Evolutionary conservation across 2,113 vertebrate genomes (phyloP), one percentile per base, ranked within the genome.

Genomic region (Ageneiosus marmoratus): DNA sequence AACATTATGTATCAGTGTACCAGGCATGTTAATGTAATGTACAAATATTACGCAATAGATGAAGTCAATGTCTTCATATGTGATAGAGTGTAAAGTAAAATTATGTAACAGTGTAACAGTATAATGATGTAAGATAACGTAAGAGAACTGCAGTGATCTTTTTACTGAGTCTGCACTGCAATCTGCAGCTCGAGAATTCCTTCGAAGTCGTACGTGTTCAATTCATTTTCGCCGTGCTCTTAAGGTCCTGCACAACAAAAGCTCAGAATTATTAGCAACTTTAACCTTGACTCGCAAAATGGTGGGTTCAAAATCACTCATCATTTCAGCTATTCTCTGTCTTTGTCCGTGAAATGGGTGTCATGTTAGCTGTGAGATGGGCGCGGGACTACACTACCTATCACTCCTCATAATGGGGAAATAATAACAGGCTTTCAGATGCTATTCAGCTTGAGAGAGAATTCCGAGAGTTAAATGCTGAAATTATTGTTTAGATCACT

Each of bases 311-410:
- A 41, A 76, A 63, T 32, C 56, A 41, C 22, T 24, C 46, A 32
- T 62, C 27, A 76, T 37, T 83, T 67, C 15, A 34, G 74, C 29
- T 8, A 16, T 76, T 76, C 32, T 29, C 73, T 29, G 20, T 12
- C 50, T 67, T 48, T 60, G 50, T 53, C 81, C 46, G 67, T 24
- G 67, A 77, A 83, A 83, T 29, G 24, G 46, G 46, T 48, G 69
- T 73, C 69, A 50, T 16, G 44, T 50, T 48, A 46, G 69, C 44
- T 16, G 5, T 1, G 37, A 48, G 15, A 73, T 27, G 4, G 37
- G 20, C 24, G 3, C 13, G 6, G 24, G 12, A 27, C 69, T 27
- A 1, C 44, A 48, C 44, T 27, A 27, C 12, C 10, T 11, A 5
- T 46, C 37, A 11, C 4, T 46, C 67, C 67, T 46, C 22, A 29